phyloP scores from a whole-genome alignment of 2,113 vertebrate species.

The Gyps fulvus region DNA sequence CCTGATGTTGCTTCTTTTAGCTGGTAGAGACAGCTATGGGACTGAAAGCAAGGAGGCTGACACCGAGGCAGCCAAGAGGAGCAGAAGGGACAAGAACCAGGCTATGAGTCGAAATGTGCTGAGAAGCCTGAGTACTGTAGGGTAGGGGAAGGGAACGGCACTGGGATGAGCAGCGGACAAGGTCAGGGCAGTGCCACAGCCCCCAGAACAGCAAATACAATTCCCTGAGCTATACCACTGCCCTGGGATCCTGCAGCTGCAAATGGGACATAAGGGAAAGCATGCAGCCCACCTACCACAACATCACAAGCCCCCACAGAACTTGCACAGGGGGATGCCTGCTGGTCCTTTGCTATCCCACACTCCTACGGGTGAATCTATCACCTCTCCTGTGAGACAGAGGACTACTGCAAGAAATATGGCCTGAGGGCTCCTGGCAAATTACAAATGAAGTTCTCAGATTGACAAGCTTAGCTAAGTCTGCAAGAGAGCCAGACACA shows the following conservation, averaged over 20 bases:
- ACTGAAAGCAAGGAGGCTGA: background rate
- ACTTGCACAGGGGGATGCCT: background rate
- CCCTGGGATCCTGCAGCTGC: background rate
- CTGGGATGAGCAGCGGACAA: background rate
- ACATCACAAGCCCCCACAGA: background rate
- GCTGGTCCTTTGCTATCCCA: background rate
- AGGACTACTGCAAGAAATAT: background rate
- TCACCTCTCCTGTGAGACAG: background rate
- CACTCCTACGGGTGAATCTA: background rate
- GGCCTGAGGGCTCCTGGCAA: background rate
- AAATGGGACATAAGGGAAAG: background rate
- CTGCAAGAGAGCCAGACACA: background rate
- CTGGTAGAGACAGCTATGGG: background rate
- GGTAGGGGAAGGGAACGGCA: background rate
- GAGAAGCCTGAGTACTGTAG: background rate
- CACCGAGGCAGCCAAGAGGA: background rate
- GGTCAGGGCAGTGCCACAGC: background rate
- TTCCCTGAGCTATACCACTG: background rate
- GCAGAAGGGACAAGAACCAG: background rate
- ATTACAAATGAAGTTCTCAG: constrained; percentile 6
- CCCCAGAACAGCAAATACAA: background rate
- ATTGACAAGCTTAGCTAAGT: background rate
- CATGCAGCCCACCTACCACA: background rate
- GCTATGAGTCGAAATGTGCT: background rate
- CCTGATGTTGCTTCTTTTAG: background rate